These are phyloP conservation scores for Bergia puertoricense DNA, from an alignment of 92 coral and sea anemone genomes.

Conservation along the genomic window DNA sequence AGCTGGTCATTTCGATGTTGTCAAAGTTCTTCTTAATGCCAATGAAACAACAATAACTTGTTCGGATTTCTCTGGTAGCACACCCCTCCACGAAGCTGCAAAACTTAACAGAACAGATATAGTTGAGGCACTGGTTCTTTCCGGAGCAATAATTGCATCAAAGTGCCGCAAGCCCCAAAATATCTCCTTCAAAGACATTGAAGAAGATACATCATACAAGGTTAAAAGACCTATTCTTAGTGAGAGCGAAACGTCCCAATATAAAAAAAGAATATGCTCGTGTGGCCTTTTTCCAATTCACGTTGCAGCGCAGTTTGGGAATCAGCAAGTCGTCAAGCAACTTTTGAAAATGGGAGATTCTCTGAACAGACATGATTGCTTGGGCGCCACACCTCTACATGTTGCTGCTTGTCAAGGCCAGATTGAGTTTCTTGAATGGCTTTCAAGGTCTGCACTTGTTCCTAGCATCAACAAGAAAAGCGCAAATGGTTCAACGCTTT, in stretches of 20 bases:
- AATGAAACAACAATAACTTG: constrained; percentile 46
- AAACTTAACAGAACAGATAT: constrained; percentile 48
- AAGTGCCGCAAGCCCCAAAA: constrained; percentile 47
- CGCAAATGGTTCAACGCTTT: constrained; percentile 53
- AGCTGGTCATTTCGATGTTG: constrained; percentile 37
- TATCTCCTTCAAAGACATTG: background rate
- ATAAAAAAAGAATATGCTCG: constrained; percentile 40
- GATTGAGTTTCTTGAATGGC: constrained; percentile 32
- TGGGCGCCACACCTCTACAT: constrained; percentile 58
- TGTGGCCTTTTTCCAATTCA: constrained; percentile 65
- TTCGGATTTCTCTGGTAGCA: constrained; percentile 65
- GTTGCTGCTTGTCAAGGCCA: constrained; percentile 69
- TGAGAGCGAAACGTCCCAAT: constrained; percentile 30
- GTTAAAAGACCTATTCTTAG: background rate
- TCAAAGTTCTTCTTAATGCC: constrained; percentile 34
- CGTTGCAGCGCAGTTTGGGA: constrained; percentile 60
- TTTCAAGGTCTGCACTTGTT: background rate
- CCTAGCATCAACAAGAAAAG: constrained; percentile 8
- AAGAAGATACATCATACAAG: background rate
- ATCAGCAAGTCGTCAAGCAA: constrained; percentile 27
- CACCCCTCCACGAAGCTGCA: constrained; percentile 71
- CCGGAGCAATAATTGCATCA: constrained; percentile 42
- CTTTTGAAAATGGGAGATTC: constrained; percentile 16
- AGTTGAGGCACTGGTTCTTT: constrained; percentile 26
- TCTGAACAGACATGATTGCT: constrained; percentile 27